A percentile compares a stretch with the other conserved stretches of the same genome.
phyloP scores from a whole-genome alignment of 2,113 vertebrate genomes.

The Anoura caudifer region DNA sequence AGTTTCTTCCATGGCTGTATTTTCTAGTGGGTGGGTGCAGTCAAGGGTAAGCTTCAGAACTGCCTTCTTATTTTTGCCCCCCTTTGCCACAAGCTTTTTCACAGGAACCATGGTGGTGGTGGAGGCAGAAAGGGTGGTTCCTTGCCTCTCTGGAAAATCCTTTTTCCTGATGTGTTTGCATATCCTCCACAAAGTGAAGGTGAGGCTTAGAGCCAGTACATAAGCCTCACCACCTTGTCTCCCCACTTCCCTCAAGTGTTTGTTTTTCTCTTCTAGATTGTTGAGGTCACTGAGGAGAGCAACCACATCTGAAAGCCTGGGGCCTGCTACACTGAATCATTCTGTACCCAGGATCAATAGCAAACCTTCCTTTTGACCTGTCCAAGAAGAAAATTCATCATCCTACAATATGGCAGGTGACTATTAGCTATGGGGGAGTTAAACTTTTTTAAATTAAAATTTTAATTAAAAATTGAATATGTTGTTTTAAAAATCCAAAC shows the following conservation, averaged over 20 bases:
- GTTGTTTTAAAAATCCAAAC: not conserved
- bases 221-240: not conserved
- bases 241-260: not conserved
- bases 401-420: constrained; percentile 62
- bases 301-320: not conserved
- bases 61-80: not conserved
- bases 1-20: not conserved
- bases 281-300: not conserved
- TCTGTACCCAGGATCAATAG: not conserved
- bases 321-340: not conserved
- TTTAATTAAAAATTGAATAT: not conserved
- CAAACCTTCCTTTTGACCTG: not conserved
- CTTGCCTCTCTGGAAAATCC: not conserved
- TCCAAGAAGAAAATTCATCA: not conserved
- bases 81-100: not conserved
- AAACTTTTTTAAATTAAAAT: not conserved
- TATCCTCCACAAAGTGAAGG: not conserved
- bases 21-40: not conserved
- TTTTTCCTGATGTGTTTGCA: not conserved
- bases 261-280: constrained; percentile 23
- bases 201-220: not conserved
- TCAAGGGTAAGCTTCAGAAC: not conserved
- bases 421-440: not conserved
- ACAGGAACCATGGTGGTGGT: not conserved
- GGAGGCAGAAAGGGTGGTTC: not conserved